Conservation (phyloP, 1,140 invertebrate species). For the Gryon sp. region DNA sequence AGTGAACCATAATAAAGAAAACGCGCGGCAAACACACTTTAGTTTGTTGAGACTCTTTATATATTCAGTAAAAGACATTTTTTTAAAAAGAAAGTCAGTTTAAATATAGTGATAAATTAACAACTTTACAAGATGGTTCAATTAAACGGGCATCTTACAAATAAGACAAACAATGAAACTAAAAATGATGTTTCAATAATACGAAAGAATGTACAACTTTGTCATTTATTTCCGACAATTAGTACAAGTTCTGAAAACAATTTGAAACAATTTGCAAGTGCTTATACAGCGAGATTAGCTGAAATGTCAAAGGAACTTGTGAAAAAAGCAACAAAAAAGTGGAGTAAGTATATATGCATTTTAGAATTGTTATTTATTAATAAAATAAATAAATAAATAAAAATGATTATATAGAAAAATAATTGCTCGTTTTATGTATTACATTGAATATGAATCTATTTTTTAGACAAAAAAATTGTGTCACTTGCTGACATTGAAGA, state of each 20-base stretch:
- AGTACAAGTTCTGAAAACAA: constrained; percentile 1
- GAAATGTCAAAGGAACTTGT: constrained; percentile 37
- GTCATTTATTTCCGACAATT: constrained; percentile 16
- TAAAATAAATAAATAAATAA: not conserved
- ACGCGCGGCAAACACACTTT: too few species aligned
- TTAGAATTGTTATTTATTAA: not conserved
- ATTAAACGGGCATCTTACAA: not conserved
- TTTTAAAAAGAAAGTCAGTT: too few species aligned
- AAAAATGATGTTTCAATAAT: constrained; percentile 1
- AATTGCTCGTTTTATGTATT: not conserved
- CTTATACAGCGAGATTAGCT: constrained; percentile 33
- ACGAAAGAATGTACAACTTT: constrained; percentile 21
- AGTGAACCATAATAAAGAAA: too few species aligned
- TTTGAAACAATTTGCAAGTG: constrained; percentile 53
- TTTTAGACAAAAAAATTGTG: constrained; percentile 65
- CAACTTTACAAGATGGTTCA: not conserved
- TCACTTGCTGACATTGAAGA: constrained; percentile 69
- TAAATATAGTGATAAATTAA: constrained; percentile 19
- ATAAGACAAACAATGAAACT: not conserved
- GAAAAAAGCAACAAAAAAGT: constrained; percentile 35
- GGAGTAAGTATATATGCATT: constrained; percentile 38
- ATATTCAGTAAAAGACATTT: too few species aligned
- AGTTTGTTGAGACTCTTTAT: too few species aligned
- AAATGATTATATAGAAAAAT: not conserved
- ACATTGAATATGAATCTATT: not conserved